These are phyloP conservation scores for Bovichtus diacanthus DNA, from an alignment of 2,797 vertebrate genomes.

Conservation along the genomic window DNA sequence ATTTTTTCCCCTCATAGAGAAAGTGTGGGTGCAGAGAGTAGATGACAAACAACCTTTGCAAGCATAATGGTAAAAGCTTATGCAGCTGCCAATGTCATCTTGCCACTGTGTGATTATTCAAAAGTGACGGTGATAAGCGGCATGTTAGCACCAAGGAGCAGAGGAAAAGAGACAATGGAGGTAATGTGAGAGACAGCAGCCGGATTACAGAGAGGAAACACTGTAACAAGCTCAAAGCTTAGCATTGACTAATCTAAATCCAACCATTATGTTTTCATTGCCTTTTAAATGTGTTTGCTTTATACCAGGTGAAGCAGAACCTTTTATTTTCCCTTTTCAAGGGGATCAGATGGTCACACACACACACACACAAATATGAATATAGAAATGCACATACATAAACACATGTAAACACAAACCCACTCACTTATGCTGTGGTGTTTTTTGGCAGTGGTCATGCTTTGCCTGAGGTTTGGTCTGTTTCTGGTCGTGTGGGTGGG, in stretches of 20 bases:
- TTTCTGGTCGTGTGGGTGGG: constrained; percentile 55
- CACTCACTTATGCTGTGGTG: constrained; percentile 27
- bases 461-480: constrained; percentile 56
- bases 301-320: constrained; percentile 45
- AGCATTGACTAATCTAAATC: constrained; percentile 67
- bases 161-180: constrained; percentile 62
- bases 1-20: constrained; percentile 56
- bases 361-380: not conserved
- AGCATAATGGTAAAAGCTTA: constrained; percentile 67
- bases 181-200: constrained; percentile 57
- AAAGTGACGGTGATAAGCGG: constrained; percentile 53
- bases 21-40: constrained; percentile 44
- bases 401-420: constrained; percentile 33
- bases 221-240: constrained; percentile 58
- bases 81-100: constrained; percentile 72
- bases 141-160: constrained; percentile 57
- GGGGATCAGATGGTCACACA: constrained; percentile 29
- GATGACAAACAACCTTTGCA: constrained; percentile 65
- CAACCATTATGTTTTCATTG: constrained; percentile 55
- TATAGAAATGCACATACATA: constrained; percentile 27
- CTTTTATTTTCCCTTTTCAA: constrained; percentile 28
- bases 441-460: constrained; percentile 51
- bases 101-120: constrained; percentile 71
- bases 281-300: constrained; percentile 50
- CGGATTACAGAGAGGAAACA: constrained; percentile 65